Conservation (phyloP, 1,140 invertebrate species). For the Zophobas morio region DNA sequence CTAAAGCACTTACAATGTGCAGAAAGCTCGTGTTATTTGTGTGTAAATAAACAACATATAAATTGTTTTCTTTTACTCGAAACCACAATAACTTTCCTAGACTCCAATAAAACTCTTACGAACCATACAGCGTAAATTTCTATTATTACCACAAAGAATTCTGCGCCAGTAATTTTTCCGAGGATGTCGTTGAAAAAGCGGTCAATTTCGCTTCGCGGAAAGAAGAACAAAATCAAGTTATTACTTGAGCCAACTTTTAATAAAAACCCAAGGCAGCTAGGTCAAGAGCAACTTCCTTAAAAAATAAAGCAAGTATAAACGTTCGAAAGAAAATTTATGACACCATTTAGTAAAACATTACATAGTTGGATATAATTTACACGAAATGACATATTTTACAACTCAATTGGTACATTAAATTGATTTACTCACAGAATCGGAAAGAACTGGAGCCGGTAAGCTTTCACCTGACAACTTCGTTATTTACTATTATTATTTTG, state of each 20-base stretch:
- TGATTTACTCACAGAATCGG: slow-evolving; percentile 5
- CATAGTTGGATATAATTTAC: slow-evolving; percentile 26
- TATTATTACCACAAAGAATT: neutral
- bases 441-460: slow-evolving; percentile 15
- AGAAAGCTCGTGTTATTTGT: neutral
- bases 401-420: slow-evolving; percentile 28
- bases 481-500: slow-evolving; percentile 41
- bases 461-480: slow-evolving; percentile 22
- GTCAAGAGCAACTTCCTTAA: neutral
- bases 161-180: neutral
- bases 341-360: slow-evolving; percentile 27
- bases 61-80: no score
- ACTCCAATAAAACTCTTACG: neutral
- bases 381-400: slow-evolving; percentile 27
- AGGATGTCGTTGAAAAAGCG: neutral
- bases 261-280: no score
- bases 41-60: no score
- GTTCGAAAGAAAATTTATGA: slow-evolving; percentile 25
- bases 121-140: neutral
- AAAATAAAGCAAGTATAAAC: slow-evolving; percentile 30
- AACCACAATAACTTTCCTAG: neutral
- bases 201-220: neutral
- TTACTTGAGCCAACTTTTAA: neutral
- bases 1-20: no score
- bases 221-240: neutral